These are phyloP conservation scores for Rhyacichthys aspro DNA, from an alignment of 2,797 vertebrate genomes.

Conservation along the genomic window DNA sequence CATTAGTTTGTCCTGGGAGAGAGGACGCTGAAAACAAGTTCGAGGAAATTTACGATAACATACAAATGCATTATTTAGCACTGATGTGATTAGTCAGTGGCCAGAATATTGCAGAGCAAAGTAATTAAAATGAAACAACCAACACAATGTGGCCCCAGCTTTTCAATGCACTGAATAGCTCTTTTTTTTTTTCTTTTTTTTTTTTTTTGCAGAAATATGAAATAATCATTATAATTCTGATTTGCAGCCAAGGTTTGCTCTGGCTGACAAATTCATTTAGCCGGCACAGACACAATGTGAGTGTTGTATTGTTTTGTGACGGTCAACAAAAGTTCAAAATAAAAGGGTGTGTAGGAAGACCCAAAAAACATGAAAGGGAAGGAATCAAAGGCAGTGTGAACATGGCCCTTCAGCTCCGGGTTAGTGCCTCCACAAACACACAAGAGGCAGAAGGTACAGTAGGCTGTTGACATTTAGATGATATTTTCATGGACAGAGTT, in stretches of 20 bases:
- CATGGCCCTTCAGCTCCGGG: conserved; percentile 41
- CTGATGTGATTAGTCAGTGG: not conserved
- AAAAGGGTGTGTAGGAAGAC: not conserved
- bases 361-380: conserved; percentile 11
- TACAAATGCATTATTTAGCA: conserved; percentile 5
- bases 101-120: not conserved
- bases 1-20: not conserved
- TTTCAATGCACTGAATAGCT: not conserved
- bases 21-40: conserved; percentile 9
- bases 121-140: not conserved
- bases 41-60: conserved; percentile 12
- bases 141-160: not conserved
- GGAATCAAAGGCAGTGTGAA: conserved; percentile 34
- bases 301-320: conserved; percentile 1
- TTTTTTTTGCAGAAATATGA: too few relatives aligned
- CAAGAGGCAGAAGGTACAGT: conserved; percentile 33
- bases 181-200: not conserved
- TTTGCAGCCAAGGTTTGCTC: not conserved
- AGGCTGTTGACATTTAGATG: conserved; percentile 66
- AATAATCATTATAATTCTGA: not conserved
- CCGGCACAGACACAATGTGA: conserved; percentile 1
- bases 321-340: conserved; percentile 14
- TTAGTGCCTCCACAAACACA: conserved; percentile 36
- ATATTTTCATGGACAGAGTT: conserved; percentile 57
- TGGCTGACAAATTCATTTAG: conserved; percentile 3